Evolutionary conservation across 2,113 vertebrate species (phyloP), one percentile per base, ranked within the genome.

Genomic region (Pavo muticus): DNA sequence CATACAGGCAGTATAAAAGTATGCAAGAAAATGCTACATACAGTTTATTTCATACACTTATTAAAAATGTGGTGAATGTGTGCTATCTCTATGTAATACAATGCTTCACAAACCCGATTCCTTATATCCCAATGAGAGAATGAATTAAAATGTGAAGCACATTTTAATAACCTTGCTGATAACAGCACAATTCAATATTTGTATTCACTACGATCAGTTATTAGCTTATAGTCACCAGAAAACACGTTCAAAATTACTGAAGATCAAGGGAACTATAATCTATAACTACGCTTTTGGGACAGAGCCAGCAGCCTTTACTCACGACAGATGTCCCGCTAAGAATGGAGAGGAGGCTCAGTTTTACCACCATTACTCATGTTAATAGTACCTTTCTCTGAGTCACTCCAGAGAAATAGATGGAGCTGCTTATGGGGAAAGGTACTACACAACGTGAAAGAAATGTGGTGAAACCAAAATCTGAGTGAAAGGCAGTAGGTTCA

Each of bases 1-100:
- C 95, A 2, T 97, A 95, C 60, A 97, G 98, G 97, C 81, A 95
- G 96, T 98, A 98, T 73, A 96, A 97, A 97, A 96, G 92, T 94
- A 68, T 44, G 85, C 97, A 80, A 87, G 96, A 93, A 96, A 97
- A 95, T 95, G 91, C 91, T 97, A 97, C 96, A 92, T 75, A 88
- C 37, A 64, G 50, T 97, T 78, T 96, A 92, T 88, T 88, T 92
- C 70, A 90, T 74, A 95, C 48, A 84, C 42, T 42, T 77, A 75
- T 84, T 52, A 70, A 96, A 97, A 97, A 97, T 84, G 65, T 29
- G 37, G 72, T 40, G 73, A 86, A 94, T 24, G 81, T 96, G 96
- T 97, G 97, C 96, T 98, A 93, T 95, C 85, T 90, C 91, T 96
- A 96, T 52, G 97, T 94, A 97, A 88, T 42, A 84, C 74, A 94